Percentiles rank a stretch among this genome's conserved stretches.
Evolutionary conservation across 2,797 vertebrate genomes (phyloP).

Genomic region (Carduelis carduelis): DNA sequence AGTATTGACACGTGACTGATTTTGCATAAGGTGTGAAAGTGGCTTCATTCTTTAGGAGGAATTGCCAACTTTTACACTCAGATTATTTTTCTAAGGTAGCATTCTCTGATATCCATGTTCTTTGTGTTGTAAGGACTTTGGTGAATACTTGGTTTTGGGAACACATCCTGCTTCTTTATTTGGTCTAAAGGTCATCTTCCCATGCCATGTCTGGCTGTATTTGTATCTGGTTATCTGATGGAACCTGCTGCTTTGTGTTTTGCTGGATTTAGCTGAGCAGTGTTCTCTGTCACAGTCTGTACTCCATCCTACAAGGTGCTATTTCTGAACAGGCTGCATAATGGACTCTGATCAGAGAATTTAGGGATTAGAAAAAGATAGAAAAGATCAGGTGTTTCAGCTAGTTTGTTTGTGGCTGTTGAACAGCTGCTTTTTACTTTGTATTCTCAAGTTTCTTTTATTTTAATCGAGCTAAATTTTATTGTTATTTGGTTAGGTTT

Average conservation of each 20-base stretch:
- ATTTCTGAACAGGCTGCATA: slow-evolving; percentile 17
- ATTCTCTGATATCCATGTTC: neutral
- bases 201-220: neutral
- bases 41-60: neutral
- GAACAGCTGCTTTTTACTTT: neutral
- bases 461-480: neutral
- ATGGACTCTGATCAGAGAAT: neutral
- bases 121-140: neutral
- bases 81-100: neutral
- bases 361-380: neutral
- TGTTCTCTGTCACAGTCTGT: neutral
- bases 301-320: neutral
- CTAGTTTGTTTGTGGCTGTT: neutral
- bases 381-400: neutral
- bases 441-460: neutral
- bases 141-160: neutral
- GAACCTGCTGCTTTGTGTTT: neutral
- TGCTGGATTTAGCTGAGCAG: neutral
- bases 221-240: slow-evolving; percentile 12
- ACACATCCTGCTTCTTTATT: neutral
- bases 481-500: neutral
- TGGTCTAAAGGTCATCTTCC: slow-evolving; percentile 4
- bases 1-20: neutral
- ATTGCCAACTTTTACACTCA: neutral
- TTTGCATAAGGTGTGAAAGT: neutral